Conservation (phyloP, 2,888 invertebrate species). For the Lycia hirtaria region DNA sequence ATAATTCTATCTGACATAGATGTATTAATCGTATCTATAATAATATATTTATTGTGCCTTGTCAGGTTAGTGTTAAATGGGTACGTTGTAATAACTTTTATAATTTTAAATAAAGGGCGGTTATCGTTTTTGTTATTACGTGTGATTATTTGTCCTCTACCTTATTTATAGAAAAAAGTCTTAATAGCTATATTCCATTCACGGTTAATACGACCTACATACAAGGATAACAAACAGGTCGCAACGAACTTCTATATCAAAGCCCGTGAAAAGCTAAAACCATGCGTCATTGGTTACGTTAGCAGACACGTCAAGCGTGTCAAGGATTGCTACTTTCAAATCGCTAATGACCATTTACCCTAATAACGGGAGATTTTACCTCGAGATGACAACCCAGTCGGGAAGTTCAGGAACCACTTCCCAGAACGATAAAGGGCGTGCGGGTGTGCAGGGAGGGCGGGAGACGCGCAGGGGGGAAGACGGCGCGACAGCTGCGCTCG, state of each 20-base stretch:
- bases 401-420: constrained; percentile 85
- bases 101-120: too few species aligned
- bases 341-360: constrained; percentile 48
- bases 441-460: constrained; percentile 49
- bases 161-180: neutral
- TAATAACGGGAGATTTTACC: constrained; percentile 52
- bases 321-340: constrained; percentile 79
- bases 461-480: constrained; percentile 57
- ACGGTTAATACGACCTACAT: constrained; percentile 11
- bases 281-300: constrained; percentile 59
- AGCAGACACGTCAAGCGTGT: constrained; percentile 62
- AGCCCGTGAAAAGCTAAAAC: constrained; percentile 60
- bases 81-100: neutral
- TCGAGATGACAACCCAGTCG: constrained; percentile 70
- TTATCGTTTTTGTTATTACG: too few species aligned
- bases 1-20: too few species aligned
- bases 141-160: neutral
- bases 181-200: constrained; percentile 13
- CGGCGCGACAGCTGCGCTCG: constrained; percentile 80
- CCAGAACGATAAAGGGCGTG: constrained; percentile 83
- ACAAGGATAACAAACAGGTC: constrained; percentile 12
- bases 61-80: too few species aligned
- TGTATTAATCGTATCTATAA: too few species aligned
- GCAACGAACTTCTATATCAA: constrained; percentile 35
- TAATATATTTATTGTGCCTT: too few species aligned